These are phyloP conservation scores for Lamellibrachia columna DNA, from an alignment of 2,888 invertebrate species.

Conservation along the genomic window DNA sequence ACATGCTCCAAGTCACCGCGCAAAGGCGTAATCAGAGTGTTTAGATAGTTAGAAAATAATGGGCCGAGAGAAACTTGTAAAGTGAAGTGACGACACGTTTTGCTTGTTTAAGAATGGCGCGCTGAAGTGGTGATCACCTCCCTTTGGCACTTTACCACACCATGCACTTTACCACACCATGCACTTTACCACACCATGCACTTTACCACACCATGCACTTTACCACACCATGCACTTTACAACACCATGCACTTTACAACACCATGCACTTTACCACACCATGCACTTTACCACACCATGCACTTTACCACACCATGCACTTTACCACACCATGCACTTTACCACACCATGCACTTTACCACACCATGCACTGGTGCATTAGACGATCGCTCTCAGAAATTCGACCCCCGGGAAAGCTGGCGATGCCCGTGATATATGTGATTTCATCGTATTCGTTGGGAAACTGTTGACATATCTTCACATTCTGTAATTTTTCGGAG, in stretches of 20 bases:
- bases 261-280: no score
- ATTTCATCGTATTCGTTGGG: not conserved
- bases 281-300: not conserved
- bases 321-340: no score
- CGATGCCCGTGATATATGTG: not conserved
- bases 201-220: no score
- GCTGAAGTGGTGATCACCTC: not conserved
- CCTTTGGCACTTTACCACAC: not conserved
- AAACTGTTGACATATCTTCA: not conserved
- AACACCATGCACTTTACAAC: no score
- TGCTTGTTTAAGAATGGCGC: not conserved
- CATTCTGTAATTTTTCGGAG: not conserved
- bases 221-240: not conserved
- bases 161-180: no score
- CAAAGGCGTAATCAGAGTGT: no score
- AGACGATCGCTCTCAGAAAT: not conserved
- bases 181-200: no score
- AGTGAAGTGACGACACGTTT: not conserved
- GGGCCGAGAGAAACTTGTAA: not conserved
- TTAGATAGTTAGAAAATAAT: no score
- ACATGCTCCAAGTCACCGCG: no score
- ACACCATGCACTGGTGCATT: not conserved
- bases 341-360: not conserved
- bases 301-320: no score
- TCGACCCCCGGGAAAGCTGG: not conserved